These are phyloP conservation scores for Glaucidium brasilianum DNA, from an alignment of 2,113 vertebrate genomes.

Conservation along the genomic window DNA sequence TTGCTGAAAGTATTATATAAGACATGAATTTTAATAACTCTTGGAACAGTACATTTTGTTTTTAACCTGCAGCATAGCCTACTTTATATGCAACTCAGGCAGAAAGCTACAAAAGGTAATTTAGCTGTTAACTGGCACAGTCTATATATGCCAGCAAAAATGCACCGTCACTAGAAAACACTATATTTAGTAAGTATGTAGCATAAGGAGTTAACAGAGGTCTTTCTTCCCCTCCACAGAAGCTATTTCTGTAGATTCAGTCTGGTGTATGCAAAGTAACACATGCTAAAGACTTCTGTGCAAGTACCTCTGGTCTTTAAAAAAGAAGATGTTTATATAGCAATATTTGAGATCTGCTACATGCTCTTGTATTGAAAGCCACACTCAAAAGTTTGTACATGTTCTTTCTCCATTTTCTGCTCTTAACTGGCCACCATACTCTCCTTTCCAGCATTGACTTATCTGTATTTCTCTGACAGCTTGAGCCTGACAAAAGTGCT, in stretches of 20 bases:
- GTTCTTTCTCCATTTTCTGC: background rate
- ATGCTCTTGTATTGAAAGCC: background rate
- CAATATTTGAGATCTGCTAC: background rate
- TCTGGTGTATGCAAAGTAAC: conserved; percentile 22
- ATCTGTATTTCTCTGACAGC: conserved; percentile 1
- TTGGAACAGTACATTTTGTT: background rate
- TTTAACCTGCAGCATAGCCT: background rate
- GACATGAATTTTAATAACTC: conserved; percentile 24
- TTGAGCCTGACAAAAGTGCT: background rate
- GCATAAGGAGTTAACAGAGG: conserved; percentile 10
- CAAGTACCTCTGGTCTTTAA: background rate
- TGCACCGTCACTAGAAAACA: background rate
- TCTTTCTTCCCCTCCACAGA: background rate
- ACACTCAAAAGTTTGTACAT: background rate
- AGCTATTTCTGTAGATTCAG: conserved; percentile 15
- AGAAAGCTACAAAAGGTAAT: conserved; percentile 24
- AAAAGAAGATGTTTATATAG: background rate
- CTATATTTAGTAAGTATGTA: background rate
- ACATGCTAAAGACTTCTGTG: conserved; percentile 3
- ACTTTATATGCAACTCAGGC: background rate
- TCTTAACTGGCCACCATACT: background rate
- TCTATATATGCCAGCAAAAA: background rate
- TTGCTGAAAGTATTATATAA: background rate
- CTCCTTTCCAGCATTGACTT: background rate
- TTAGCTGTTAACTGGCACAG: background rate